Percentiles rank a stretch among this genome's conserved stretches.
phyloP scores from a whole-genome alignment of 2,113 vertebrate genomes.

The Sarotherodon lohbergeri region DNA sequence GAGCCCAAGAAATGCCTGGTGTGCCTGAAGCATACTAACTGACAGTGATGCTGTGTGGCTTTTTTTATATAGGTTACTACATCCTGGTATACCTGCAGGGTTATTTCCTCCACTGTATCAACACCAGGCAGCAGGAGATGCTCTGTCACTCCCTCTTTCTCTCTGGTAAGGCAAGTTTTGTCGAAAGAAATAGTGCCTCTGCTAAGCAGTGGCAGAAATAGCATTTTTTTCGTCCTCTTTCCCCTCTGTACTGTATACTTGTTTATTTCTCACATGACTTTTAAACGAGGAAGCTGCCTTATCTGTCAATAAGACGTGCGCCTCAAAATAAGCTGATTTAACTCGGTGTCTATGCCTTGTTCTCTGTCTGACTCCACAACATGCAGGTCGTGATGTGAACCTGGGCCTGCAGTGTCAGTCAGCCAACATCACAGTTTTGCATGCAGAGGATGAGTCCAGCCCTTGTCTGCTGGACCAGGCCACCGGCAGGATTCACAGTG shows the following conservation, averaged over 20 bases:
- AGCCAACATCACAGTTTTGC: conserved; percentile 21
- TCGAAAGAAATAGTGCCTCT: not conserved
- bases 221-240: not conserved
- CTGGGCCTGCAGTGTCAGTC: conserved; percentile 26
- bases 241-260: not conserved
- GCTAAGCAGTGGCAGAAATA: not conserved
- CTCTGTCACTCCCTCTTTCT: conserved; percentile 89
- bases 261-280: not conserved
- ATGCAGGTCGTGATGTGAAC: conserved; percentile 45
- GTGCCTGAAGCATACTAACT: not conserved
- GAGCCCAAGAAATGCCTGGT: not conserved
- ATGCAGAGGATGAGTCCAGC: conserved; percentile 35
- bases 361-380: not conserved
- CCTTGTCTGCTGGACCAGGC: conserved; percentile 70
- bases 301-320: not conserved
- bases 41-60: not conserved
- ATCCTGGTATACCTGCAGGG: conserved; percentile 84
- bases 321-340: not conserved
- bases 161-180: conserved; percentile 70
- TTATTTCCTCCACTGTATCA: conserved; percentile 87
- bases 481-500: conserved; percentile 68
- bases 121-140: conserved; percentile 86
- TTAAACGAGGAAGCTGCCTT: not conserved
- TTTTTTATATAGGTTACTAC: conserved; percentile 79
- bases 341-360: not conserved